phyloP scores from a whole-genome alignment of 2,113 vertebrate genomes.

The Channa argus region DNA sequence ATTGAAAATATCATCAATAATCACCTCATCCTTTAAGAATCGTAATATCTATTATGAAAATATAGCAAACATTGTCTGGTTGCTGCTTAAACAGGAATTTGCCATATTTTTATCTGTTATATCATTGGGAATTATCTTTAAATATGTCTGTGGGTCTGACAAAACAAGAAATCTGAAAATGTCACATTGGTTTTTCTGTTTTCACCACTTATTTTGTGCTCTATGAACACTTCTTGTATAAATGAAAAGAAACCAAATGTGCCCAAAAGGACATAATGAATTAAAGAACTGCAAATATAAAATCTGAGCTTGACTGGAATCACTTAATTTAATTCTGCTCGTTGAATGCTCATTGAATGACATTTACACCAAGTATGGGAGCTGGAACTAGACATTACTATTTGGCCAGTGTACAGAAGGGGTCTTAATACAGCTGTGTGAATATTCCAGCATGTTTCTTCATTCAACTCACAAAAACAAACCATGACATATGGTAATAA shows the following conservation, averaged over 20 bases:
- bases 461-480: constrained; percentile 13
- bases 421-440: constrained; percentile 17
- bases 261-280: background rate
- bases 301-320: background rate
- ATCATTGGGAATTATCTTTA: background rate
- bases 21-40: too few relatives aligned
- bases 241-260: background rate
- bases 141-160: background rate
- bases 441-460: constrained; percentile 36
- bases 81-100: too few relatives aligned
- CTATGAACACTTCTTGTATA: too few relatives aligned
- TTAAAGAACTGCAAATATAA: background rate
- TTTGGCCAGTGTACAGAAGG: constrained; percentile 4
- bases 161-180: background rate
- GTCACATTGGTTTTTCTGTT: too few relatives aligned
- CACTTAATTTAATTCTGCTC: background rate
- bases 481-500: constrained; percentile 23
- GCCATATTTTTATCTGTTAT: too few relatives aligned
- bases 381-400: constrained; percentile 20
- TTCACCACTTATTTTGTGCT: too few relatives aligned
- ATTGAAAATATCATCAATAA: too few relatives aligned
- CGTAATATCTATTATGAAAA: too few relatives aligned
- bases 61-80: too few relatives aligned
- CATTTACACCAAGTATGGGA: background rate
- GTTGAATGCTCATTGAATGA: background rate